Evolutionary conservation across 2,888 invertebrate genomes (phyloP).

Genomic region (Metalampra italica): DNA sequence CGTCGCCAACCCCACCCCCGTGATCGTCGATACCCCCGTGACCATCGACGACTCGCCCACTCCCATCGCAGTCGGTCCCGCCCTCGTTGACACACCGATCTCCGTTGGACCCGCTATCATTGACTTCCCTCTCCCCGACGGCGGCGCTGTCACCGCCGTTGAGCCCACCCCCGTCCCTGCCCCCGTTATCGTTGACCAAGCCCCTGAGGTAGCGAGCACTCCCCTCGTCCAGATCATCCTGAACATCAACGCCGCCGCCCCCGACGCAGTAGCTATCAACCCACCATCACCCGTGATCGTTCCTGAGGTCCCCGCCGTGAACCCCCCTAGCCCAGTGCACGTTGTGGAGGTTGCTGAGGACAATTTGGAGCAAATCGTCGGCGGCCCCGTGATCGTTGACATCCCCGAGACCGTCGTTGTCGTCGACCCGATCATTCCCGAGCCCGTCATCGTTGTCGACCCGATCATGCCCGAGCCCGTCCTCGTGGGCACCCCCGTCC

Average conservation of each 20-base stretch:
- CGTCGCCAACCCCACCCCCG: constrained; percentile 22
- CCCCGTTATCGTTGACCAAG: constrained; percentile 14
- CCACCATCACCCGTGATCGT: constrained; percentile 9
- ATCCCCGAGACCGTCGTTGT: constrained; percentile 10
- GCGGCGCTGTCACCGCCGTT: neutral
- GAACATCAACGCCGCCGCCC: constrained; percentile 23
- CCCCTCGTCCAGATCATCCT: constrained; percentile 36
- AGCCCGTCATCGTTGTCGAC: neutral
- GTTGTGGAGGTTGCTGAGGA: neutral
- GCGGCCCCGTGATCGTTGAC: constrained; percentile 6
- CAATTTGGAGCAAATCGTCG: neutral
- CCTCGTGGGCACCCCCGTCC: constrained; percentile 7
- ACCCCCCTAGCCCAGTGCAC: neutral
- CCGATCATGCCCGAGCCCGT: constrained; percentile 10
- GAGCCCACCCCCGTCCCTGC: constrained; percentile 9
- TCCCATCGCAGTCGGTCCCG: constrained; percentile 14
- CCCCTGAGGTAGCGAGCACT: constrained; percentile 17
- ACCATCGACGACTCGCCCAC: constrained; percentile 13
- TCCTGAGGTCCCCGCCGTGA: constrained; percentile 10
- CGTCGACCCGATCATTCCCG: constrained; percentile 3
- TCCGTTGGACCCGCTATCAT: constrained; percentile 16
- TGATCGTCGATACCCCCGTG: constrained; percentile 10
- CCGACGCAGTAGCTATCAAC: constrained; percentile 5
- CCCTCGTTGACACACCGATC: constrained; percentile 14
- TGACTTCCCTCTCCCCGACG: constrained; percentile 3